phyloP scores from a whole-genome alignment of 2,113 vertebrate genomes.

The Ammospiza nelsoni region DNA sequence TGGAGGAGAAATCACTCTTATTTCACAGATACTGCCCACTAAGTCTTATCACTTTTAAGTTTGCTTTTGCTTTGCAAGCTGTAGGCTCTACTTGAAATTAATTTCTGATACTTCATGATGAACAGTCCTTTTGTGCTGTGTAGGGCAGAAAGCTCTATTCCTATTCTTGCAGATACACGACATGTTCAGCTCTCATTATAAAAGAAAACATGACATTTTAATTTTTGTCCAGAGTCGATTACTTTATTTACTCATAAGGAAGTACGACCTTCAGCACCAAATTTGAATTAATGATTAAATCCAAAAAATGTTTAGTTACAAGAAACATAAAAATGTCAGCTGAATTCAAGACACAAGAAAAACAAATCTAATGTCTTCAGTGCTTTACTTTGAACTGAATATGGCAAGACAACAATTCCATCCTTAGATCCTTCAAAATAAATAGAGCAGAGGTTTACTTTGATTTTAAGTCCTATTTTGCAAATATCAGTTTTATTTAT shows the following conservation, averaged over 20 bases:
- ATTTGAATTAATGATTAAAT: slow-evolving; percentile 9
- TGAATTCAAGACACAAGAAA: slow-evolving; percentile 6
- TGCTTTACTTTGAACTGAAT: neutral
- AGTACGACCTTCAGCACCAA: neutral
- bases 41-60: neutral
- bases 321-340: neutral
- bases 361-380: neutral
- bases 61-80: neutral
- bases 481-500: neutral
- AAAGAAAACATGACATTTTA: neutral
- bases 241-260: neutral
- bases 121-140: neutral
- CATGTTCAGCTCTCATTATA: neutral
- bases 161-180: neutral
- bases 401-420: neutral
- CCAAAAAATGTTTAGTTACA: neutral
- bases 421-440: neutral
- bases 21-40: neutral
- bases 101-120: neutral
- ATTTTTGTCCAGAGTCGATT: neutral
- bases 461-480: neutral
- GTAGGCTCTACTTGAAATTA: neutral
- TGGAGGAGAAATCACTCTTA: neutral
- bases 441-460: neutral
- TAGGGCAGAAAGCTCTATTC: neutral